phyloP scores from a whole-genome alignment of 1,140 invertebrate species.

The Tigriopus japonicus region DNA sequence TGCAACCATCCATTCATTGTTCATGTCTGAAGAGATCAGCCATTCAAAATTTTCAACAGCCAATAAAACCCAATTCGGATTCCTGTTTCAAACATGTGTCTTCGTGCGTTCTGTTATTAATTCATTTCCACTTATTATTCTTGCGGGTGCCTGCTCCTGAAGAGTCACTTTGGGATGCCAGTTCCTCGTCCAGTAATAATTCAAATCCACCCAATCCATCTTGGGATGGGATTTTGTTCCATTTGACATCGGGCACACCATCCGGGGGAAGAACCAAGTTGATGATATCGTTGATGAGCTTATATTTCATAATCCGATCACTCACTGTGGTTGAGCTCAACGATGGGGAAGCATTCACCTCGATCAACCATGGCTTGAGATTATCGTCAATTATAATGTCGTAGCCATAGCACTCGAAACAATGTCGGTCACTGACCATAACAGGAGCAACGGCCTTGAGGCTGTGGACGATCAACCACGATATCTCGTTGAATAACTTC shows the following conservation, averaged over 20 bases:
- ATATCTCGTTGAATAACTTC: constrained; percentile 55
- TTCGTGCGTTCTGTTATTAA: no score
- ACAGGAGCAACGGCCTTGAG: constrained; percentile 45
- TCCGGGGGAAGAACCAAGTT: constrained; percentile 74
- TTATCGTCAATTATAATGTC: constrained; percentile 71
- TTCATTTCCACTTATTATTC: no score
- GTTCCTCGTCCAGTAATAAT: constrained; percentile 64
- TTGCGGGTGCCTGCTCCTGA: neutral
- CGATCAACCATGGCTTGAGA: constrained; percentile 64
- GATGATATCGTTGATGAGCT: constrained; percentile 82
- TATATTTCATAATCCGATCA: constrained; percentile 87
- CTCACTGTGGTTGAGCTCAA: constrained; percentile 83
- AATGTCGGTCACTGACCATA: constrained; percentile 53
- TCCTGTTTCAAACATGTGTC: no score
- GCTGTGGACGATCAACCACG: constrained; percentile 30
- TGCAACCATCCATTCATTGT: no score
- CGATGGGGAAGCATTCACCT: constrained; percentile 85
- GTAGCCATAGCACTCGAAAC: constrained; percentile 65
- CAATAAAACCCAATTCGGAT: no score
- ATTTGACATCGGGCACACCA: constrained; percentile 70
- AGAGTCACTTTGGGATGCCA: constrained; percentile 25
- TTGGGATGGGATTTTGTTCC: constrained; percentile 63
- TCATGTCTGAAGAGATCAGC: no score
- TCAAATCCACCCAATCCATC: constrained; percentile 74
- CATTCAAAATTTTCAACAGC: no score